Evolutionary conservation across 1,140 invertebrate genomes (phyloP), one percentile per base, ranked within the genome.

Genomic region (Hirudo medicinalis): DNA sequence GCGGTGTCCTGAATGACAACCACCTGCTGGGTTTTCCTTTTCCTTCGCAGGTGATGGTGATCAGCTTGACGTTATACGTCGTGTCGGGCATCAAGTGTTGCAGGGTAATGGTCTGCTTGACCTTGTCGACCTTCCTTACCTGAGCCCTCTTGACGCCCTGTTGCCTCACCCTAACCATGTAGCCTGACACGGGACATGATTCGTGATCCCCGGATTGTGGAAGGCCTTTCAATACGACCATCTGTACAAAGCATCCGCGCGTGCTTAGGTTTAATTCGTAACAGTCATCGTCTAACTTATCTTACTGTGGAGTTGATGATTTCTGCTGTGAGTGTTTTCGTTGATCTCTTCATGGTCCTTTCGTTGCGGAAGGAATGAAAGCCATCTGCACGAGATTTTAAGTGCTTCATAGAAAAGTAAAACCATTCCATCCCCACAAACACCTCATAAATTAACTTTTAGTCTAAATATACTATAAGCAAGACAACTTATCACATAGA

Each of bases 81-180:
- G 70, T 63, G 70, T 71, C 32, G 17, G 70, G 70, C 57, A 71
- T 20, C 54, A 71, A 29, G 40, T 54, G 25, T 20, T 71, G 70
- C n/a, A 71, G 55, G 27, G 36, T 66, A 53, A 66, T 32, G 53
- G 70, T 53, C 54, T 49, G 40, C 29, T 29, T 20, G 27, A 22
- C 54, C 19, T 55, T 55, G 70, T 63, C 55, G 36, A 71, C 70
- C 70, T 71, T 40, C 55, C 70, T 36, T 25, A 54, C 54, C 54
- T 54, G 53, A 3, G 54, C 25, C 54, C 55, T 57, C 70, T 71
- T 71, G 6, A 40, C 29, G 4, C 54, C 70, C 70, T 57, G 25
- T 17, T 71, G 53, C 57, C 57, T 71, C 54, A 71, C 36, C 19
- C 70, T 40, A 25, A 71, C 54, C 32, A 60, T 40, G 54, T 71